These are phyloP conservation scores for Paracanthobrama guichenoti DNA, from an alignment of 2,113 vertebrate genomes.

Conservation along the genomic window DNA sequence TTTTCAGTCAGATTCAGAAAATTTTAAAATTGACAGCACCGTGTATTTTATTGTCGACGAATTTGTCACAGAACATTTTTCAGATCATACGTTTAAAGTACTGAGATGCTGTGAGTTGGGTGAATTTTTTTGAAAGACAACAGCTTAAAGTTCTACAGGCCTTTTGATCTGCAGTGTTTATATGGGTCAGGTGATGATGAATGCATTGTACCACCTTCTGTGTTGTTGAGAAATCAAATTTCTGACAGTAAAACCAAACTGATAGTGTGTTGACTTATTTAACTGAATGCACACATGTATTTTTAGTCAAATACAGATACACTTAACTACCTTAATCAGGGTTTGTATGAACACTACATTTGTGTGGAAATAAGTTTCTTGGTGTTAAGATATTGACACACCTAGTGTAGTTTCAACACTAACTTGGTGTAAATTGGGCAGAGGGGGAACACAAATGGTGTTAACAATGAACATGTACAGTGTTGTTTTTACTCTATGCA, in stretches of 20 bases:
- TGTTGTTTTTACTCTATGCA: neutral
- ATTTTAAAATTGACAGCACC: no score
- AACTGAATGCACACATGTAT: no score
- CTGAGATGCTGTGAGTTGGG: neutral
- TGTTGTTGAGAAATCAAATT: neutral
- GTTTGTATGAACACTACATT: no score
- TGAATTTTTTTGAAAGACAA: neutral
- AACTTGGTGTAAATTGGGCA: neutral
- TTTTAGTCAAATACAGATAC: neutral
- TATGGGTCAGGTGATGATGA: neutral
- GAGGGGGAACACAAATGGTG: no score
- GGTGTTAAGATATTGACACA: neutral
- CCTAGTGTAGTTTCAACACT: neutral
- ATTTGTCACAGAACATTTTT: constrained; percentile 1
- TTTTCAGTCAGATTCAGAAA: neutral
- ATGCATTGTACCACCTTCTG: neutral
- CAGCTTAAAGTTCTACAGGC: neutral
- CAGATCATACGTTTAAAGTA: neutral
- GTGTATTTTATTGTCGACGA: neutral
- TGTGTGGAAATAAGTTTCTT: neutral
- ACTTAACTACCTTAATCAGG: no score
- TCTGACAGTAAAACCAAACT: neutral
- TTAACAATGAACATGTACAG: neutral
- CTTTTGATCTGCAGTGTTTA: neutral
- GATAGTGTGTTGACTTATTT: neutral